Percentiles rank a stretch among this genome's conserved stretches.
Evolutionary conservation across 1,140 invertebrate species (phyloP).

Genomic region (Drosophila paulistorum): DNA sequence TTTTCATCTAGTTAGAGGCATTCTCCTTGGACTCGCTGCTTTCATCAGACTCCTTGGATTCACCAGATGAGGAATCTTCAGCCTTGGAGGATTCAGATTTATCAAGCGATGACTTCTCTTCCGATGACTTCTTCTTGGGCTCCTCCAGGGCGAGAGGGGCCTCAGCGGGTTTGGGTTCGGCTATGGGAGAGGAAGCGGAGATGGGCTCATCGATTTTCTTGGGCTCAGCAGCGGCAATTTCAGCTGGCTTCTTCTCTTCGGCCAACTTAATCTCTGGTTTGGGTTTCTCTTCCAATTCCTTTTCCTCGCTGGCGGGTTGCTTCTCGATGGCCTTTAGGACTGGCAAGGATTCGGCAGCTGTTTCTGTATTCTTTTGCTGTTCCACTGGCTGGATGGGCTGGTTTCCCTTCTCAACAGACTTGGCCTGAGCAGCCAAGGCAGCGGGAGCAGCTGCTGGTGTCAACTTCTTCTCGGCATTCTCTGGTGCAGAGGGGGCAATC

Average conservation of each 20-base stretch:
- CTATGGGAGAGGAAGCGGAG: slow-evolving; percentile 17
- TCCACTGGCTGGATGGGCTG: slow-evolving; percentile 37
- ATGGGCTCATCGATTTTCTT: slow-evolving; percentile 51
- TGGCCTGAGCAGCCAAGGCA: slow-evolving; percentile 45
- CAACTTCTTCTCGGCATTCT: slow-evolving; percentile 42
- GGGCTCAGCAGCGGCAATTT: slow-evolving; percentile 28
- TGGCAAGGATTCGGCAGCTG: slow-evolving; percentile 32
- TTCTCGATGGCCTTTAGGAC: slow-evolving; percentile 13
- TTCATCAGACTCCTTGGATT: slow-evolving; percentile 66
- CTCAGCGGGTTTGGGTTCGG: slow-evolving; percentile 31
- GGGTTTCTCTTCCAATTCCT: slow-evolving; percentile 22
- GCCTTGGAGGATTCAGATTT: slow-evolving; percentile 55
- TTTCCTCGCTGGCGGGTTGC: slow-evolving; percentile 24
- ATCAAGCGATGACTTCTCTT: slow-evolving; percentile 40
- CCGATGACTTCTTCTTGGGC: slow-evolving; percentile 57
- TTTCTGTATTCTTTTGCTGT: slow-evolving; percentile 41
- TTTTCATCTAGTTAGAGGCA: slow-evolving; percentile 39
- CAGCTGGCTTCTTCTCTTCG: slow-evolving; percentile 7
- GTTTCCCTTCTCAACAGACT: slow-evolving; percentile 29
- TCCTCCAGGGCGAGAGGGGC: slow-evolving; percentile 23
- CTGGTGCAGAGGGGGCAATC: slow-evolving; percentile 29
- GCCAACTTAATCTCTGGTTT: slow-evolving; percentile 2
- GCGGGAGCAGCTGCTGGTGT: slow-evolving; percentile 33
- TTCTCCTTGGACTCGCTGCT: slow-evolving; percentile 68
- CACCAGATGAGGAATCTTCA: slow-evolving; percentile 48